Conservation (phyloP, 2,797 vertebrate genomes). For the Sylvia borin region DNA sequence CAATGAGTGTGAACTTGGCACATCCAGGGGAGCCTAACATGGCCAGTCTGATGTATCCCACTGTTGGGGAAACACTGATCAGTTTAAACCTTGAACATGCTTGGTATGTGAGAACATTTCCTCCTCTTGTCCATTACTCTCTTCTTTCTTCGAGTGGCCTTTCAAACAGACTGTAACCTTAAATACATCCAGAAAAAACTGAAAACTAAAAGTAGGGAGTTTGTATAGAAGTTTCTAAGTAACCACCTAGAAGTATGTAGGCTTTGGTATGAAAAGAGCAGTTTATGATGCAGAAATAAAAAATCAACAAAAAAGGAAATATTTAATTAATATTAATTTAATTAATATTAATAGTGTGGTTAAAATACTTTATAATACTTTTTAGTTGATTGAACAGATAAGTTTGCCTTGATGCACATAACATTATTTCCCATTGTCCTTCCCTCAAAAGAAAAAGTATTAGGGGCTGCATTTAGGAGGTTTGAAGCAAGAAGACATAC, state of each 20-base stretch:
- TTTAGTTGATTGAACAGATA: neutral
- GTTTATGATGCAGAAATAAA: neutral
- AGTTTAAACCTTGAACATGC: neutral
- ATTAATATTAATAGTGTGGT: neutral
- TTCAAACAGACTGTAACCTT: neutral
- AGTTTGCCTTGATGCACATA: neutral
- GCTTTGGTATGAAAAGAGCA: neutral
- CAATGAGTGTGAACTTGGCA: neutral
- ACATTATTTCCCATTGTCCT: accelerated
- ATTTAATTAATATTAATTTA: neutral
- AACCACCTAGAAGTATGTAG: neutral
- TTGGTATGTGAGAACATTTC: neutral
- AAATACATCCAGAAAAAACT: neutral
- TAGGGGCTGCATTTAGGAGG: neutral
- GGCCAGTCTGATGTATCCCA: neutral
- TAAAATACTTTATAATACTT: neutral
- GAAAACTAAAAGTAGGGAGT: accelerated
- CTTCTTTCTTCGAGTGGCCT: neutral
- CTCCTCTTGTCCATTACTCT: neutral
- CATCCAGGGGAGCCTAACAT: too few relatives aligned
- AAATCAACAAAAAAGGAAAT: neutral
- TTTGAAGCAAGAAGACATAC: neutral
- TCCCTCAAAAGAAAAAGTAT: neutral
- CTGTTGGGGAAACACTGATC: neutral
- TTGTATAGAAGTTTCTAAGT: neutral